A percentile compares a stretch with the other conserved stretches of the same genome.
phyloP scores from a whole-genome alignment of 2,797 vertebrate species.

The Trachurus trachurus region DNA sequence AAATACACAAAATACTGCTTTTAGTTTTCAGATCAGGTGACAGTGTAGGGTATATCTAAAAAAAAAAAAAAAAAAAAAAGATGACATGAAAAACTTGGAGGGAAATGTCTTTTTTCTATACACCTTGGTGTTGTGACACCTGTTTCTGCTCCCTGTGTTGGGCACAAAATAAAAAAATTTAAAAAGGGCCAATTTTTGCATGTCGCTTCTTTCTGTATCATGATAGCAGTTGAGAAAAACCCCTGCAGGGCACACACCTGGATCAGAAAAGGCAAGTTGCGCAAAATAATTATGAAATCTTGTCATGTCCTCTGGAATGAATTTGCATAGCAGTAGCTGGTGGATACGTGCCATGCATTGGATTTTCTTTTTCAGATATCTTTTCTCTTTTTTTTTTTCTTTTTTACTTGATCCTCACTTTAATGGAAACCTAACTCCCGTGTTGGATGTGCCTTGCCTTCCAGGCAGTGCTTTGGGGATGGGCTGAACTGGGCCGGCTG shows the following conservation, averaged over 20 bases:
- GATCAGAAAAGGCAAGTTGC: background rate
- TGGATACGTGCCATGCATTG: background rate
- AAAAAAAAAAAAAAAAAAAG: too few relatives aligned
- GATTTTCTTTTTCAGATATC: background rate
- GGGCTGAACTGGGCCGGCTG: constrained; percentile 99
- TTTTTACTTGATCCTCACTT: background rate
- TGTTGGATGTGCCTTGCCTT: background rate
- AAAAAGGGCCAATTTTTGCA: background rate
- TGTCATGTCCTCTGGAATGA: constrained; percentile 4
- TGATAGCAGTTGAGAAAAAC: background rate
- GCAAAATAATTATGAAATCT: constrained; percentile 1
- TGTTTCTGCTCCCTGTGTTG: too few relatives aligned
- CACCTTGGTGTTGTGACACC: background rate
- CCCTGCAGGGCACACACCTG: background rate
- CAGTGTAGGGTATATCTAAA: background rate
- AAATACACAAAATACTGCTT: too few relatives aligned
- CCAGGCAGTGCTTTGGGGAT: constrained; percentile 97
- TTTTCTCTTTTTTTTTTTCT: too few relatives aligned
- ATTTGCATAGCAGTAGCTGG: background rate
- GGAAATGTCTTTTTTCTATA: background rate
- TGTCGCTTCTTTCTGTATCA: background rate
- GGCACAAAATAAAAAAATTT: too few relatives aligned
- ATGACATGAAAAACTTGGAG: background rate
- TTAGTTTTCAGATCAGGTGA: background rate
- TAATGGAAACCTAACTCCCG: background rate